Base-by-base conservation (phyloP, 2,113 vertebrate genomes). In the Saccopteryx bilineata region DNA sequence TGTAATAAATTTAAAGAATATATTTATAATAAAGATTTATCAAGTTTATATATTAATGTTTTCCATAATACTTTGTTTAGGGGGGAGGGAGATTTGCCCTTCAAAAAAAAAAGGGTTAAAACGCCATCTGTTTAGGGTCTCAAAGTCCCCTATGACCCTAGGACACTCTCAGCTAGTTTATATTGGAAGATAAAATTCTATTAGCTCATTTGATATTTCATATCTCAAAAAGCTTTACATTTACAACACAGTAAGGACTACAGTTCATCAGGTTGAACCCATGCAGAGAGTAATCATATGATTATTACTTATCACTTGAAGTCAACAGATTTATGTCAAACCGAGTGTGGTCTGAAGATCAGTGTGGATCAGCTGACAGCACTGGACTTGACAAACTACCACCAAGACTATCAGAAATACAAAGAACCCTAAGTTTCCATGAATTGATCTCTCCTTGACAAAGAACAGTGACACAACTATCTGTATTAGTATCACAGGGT, bases 11-110 rank as follows among this genome's bases (percentile, higher is more conserved):
- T 82, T 61, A 46, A 72, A 74, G 33, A 79, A 72, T 23, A 68
- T 26, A 75, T 80, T 63, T 52, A 23, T 46, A 96, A 75, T 82
- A 60, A 58, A 74, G 60, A 18, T 93, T 80, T 78, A 39, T 90
- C 21, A n/a, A 78, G 61, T 81, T 56, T 87, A 63, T 48, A 93
- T 46, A 85, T 50, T 85, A 46, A 87, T 82, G 8, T 63, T 46
- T 13, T 61, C 24, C 26, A 72, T 9, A 52, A 88, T n/a, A 78
- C 19, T 93, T 58, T 19, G 2, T 52, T 65, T n/a, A 0, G n/a
- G 19, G 1, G n/a, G 19, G 4, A 48, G 39, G 87, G 60, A 58
- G 9, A 39, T 61, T 90, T 82, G 21, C 79, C 31, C 50, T 81
- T 66, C 1, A 46, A 28, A 86, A 79, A 31, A 31, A 50, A 66